These are phyloP conservation scores for Apis cerana DNA, from an alignment of 1,140 invertebrate species.

Conservation along the genomic window DNA sequence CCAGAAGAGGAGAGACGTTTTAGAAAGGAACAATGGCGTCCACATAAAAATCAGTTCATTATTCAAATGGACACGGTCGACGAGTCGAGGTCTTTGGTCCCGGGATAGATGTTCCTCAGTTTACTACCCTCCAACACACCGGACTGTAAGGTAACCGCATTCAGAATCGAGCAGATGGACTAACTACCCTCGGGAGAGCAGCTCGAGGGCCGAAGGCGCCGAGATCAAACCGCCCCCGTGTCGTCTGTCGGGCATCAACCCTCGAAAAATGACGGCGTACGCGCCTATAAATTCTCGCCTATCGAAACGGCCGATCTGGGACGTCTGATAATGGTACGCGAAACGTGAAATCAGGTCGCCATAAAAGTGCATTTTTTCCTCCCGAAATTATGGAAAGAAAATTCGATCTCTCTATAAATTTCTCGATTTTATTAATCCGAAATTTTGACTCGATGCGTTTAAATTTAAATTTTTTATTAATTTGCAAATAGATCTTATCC, in stretches of 20 bases:
- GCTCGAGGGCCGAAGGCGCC: constrained; percentile 44
- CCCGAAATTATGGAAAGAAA: background rate
- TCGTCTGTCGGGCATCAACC: constrained; percentile 72
- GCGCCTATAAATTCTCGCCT: constrained; percentile 64
- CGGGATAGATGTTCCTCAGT: constrained; percentile 42
- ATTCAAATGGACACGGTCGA: constrained; percentile 36
- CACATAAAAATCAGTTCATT: constrained; percentile 32
- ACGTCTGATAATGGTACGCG: constrained; percentile 25
- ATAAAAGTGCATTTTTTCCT: constrained; percentile 26
- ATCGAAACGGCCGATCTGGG: constrained; percentile 56
- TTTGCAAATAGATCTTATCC: too few species aligned
- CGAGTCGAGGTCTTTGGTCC: constrained; percentile 3
- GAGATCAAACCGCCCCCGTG: constrained; percentile 62
- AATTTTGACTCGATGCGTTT: too few species aligned
- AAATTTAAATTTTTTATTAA: too few species aligned
- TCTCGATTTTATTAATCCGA: too few species aligned
- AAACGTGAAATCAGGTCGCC: constrained; percentile 14
- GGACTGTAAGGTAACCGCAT: constrained; percentile 49
- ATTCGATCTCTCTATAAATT: background rate
- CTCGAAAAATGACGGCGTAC: constrained; percentile 59
- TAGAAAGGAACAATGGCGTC: background rate
- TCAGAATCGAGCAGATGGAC: constrained; percentile 73
- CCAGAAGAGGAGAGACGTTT: too few species aligned
- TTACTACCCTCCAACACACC: constrained; percentile 48
- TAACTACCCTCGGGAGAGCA: constrained; percentile 75